Conservation (phyloP, 2,113 vertebrate genomes). For the Otolemur garnettii region DNA sequence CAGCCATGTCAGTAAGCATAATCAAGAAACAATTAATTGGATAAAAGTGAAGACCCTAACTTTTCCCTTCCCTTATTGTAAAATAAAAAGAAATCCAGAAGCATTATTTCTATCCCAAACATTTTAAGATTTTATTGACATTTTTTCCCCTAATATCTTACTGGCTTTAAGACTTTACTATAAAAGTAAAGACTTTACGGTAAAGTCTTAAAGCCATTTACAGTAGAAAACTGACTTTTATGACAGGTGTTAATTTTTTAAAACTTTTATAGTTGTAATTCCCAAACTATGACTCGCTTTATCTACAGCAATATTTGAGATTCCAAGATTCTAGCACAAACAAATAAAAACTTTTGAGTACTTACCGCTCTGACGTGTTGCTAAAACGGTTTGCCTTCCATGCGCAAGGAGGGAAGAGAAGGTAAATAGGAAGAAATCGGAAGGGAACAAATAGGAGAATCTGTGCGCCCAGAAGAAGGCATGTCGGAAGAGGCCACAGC, state of each 20-base stretch:
- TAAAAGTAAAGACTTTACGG: too few species aligned
- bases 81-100: constrained; percentile 23
- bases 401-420: background rate
- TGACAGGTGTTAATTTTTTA: background rate
- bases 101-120: background rate
- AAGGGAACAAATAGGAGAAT: constrained; percentile 3
- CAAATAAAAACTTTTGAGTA: constrained; percentile 34
- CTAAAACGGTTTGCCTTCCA: background rate
- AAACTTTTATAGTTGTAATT: background rate
- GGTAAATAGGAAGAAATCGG: background rate
- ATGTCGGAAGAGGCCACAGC: background rate
- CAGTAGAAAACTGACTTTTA: constrained; percentile 32
- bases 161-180: too few species aligned
- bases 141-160: background rate
- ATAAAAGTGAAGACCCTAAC: background rate
- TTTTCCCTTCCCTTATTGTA: background rate
- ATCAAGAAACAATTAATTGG: background rate
- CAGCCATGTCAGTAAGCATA: background rate
- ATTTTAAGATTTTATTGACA: background rate
- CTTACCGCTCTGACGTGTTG: background rate
- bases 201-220: background rate
- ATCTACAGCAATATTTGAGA: constrained; percentile 62
- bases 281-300: constrained; percentile 1
- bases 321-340: constrained; percentile 45
- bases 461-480: background rate